Percentiles rank a stretch among this genome's conserved stretches.
Evolutionary conservation across 1,140 invertebrate species (phyloP).

Genomic region (Rhizoglyphus robini): DNA sequence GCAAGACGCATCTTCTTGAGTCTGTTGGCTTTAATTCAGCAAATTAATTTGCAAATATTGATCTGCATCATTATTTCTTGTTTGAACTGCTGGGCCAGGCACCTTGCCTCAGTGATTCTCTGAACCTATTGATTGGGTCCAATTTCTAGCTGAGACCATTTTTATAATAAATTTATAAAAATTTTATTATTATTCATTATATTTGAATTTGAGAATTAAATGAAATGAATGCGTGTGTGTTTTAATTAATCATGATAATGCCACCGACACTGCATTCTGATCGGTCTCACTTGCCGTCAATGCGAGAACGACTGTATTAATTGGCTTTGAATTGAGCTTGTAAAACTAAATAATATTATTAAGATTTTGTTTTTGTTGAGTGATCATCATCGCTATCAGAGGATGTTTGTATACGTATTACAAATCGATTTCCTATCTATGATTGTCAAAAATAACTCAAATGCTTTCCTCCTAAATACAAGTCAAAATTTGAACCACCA

Average conservation of each 20-base stretch:
- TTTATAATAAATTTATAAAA: too few species aligned
- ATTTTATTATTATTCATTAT: slow-evolving; percentile 9
- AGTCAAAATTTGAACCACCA: too few species aligned
- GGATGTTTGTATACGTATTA: too few species aligned
- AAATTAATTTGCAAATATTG: slow-evolving; percentile 2
- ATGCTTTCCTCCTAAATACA: too few species aligned
- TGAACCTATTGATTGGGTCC: slow-evolving; percentile 2
- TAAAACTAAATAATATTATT: too few species aligned
- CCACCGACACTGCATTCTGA: neutral
- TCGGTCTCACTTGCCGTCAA: neutral
- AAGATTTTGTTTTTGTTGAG: too few species aligned
- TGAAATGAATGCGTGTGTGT: neutral
- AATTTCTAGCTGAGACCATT: slow-evolving; percentile 4
- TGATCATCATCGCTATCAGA: too few species aligned
- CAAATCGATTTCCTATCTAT: too few species aligned
- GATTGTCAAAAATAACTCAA: too few species aligned
- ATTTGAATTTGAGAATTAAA: slow-evolving; percentile 3
- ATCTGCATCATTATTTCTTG: neutral
- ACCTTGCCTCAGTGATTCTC: neutral
- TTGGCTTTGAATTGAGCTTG: too few species aligned
- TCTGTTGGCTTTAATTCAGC: neutral
- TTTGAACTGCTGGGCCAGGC: neutral
- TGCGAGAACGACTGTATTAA: neutral
- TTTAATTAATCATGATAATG: neutral
- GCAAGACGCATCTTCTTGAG: neutral